These are phyloP conservation scores for Hipposideros larvatus DNA, from an alignment of 2,797 vertebrate species.

Conservation along the genomic window DNA sequence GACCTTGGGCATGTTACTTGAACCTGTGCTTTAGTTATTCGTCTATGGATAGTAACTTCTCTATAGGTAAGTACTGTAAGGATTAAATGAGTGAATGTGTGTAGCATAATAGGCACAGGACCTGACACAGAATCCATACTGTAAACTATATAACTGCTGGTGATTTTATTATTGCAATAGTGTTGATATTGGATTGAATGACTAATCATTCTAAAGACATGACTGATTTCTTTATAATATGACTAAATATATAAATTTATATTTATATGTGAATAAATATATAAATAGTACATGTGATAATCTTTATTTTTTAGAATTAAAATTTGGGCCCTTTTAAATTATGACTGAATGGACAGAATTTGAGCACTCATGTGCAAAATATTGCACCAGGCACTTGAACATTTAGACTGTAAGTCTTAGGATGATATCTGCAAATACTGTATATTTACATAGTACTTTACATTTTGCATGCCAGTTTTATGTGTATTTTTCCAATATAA, in stretches of 20 bases:
- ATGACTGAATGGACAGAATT: not conserved
- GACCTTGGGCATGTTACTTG: not conserved
- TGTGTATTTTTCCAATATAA: not conserved
- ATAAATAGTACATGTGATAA: not conserved
- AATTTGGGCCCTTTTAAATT: not conserved
- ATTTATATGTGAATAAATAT: not conserved
- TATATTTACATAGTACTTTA: constrained; percentile 18
- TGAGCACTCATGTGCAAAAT: not conserved
- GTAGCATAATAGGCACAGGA: not conserved
- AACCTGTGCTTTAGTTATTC: not conserved
- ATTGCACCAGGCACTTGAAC: not conserved
- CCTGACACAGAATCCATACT: not conserved
- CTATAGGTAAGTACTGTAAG: not conserved
- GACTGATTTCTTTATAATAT: constrained; percentile 9
- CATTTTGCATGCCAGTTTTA: constrained; percentile 31
- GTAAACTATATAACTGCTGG: not conserved
- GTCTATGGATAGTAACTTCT: not conserved
- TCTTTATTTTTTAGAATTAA: constrained; percentile 12
- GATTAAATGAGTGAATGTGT: not conserved
- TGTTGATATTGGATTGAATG: not conserved
- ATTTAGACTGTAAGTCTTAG: not conserved
- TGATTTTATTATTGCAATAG: not conserved
- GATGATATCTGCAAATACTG: not conserved
- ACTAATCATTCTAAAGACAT: constrained; percentile 15
- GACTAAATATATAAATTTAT: not conserved